phyloP scores from a whole-genome alignment of 1,140 invertebrate genomes.

The Drosophila nannoptera region DNA sequence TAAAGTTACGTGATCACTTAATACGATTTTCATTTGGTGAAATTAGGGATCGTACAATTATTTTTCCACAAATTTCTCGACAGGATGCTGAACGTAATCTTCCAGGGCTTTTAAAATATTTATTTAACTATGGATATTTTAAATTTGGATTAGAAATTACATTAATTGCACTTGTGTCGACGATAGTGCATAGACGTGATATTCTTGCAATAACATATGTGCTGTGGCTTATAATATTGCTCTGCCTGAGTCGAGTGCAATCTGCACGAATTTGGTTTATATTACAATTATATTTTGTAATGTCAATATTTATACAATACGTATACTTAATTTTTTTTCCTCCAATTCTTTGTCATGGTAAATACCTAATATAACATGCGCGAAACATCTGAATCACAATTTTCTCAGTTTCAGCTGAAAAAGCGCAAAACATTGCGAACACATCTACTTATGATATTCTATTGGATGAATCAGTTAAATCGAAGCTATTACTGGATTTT shows the following conservation, averaged over 20 bases:
- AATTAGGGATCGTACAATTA: conserved; percentile 82
- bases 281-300: conserved; percentile 89
- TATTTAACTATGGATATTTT: conserved; percentile 94
- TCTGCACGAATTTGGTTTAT: conserved; percentile 90
- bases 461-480: conserved; percentile 46
- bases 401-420: neutral
- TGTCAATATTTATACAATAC: conserved; percentile 93
- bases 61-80: conserved; percentile 90
- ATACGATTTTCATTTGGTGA: conserved; percentile 78
- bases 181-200: conserved; percentile 94
- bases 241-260: conserved; percentile 83
- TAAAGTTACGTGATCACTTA: conserved; percentile 91
- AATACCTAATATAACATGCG: conserved; percentile 49
- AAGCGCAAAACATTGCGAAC: neutral
- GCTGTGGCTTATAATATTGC: conserved; percentile 89
- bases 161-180: conserved; percentile 89
- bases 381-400: neutral
- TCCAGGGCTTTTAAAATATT: conserved; percentile 89
- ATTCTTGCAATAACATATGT: conserved; percentile 92
- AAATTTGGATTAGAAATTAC: conserved; percentile 97
- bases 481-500: conserved; percentile 94
- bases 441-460: conserved; percentile 13
- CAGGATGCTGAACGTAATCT: conserved; percentile 91
- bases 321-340: conserved; percentile 92
- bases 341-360: conserved; percentile 86